These are phyloP conservation scores for Brachionus manjavacas DNA, from an alignment of 1,140 invertebrate species.

Conservation along the genomic window DNA sequence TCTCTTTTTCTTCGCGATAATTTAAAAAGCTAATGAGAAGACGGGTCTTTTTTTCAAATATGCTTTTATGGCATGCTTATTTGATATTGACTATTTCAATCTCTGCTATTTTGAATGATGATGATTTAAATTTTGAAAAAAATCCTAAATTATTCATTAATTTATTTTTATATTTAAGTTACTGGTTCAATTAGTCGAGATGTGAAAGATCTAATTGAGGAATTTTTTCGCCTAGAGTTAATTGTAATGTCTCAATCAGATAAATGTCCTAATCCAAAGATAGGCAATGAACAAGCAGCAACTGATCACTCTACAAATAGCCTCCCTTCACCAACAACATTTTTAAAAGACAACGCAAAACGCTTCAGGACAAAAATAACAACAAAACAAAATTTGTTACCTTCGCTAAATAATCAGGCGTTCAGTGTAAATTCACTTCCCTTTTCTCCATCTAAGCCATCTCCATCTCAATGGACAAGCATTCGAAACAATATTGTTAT, in stretches of 20 bases:
- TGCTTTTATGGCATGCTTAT: too few relatives aligned
- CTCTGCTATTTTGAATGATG: too few relatives aligned
- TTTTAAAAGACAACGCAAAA: slow-evolving; percentile 69
- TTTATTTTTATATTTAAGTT: slow-evolving; percentile 60
- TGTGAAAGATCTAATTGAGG: slow-evolving; percentile 82
- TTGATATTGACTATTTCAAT: too few relatives aligned
- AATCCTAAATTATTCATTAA: too few relatives aligned
- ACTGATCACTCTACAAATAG: slow-evolving; percentile 55
- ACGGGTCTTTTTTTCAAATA: too few relatives aligned
- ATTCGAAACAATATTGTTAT: not conserved
- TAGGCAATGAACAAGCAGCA: slow-evolving; percentile 67
- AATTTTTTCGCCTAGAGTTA: slow-evolving; percentile 81
- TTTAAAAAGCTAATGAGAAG: too few relatives aligned
- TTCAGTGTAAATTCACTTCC: not conserved
- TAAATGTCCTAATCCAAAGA: slow-evolving; percentile 45
- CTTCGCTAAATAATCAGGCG: not conserved
- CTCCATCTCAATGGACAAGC: not conserved
- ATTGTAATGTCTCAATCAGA: slow-evolving; percentile 67
- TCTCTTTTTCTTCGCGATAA: too few relatives aligned
- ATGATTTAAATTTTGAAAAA: slow-evolving; percentile 12
- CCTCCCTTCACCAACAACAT: not conserved
- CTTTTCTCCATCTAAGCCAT: not conserved
- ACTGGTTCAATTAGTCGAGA: slow-evolving; percentile 85
- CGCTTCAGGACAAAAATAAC: slow-evolving; percentile 60
- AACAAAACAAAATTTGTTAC: slow-evolving; percentile 34